Conservation (phyloP, 37 sponge, comb jelly and placozoan species). For the Hexactinellida sp. region DNA sequence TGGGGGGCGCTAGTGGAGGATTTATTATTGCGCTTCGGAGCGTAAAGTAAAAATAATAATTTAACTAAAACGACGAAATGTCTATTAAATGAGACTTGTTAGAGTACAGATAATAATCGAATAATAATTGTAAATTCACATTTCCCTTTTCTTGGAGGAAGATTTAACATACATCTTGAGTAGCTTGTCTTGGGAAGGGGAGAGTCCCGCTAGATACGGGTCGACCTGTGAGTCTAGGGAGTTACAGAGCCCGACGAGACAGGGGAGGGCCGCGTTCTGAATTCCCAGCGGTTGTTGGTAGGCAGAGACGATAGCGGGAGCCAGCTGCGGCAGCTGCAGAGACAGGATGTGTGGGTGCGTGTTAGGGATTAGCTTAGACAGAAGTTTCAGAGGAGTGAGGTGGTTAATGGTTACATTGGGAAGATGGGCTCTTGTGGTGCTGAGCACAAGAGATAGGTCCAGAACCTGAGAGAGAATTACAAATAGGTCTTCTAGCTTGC, state of each 20-base stretch:
- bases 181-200: background rate
- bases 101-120: background rate
- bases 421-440: background rate
- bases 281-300: background rate
- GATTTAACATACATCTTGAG: constrained; percentile 15
- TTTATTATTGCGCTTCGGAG: too few relatives aligned
- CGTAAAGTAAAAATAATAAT: too few relatives aligned
- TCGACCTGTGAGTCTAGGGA: background rate
- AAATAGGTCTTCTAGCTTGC: background rate
- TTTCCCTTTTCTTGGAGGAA: background rate
- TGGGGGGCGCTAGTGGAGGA: too few relatives aligned
- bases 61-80: too few relatives aligned
- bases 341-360: background rate
- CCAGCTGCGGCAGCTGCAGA: background rate
- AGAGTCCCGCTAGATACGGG: background rate
- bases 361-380: background rate
- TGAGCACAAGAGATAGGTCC: background rate
- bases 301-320: background rate
- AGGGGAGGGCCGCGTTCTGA: constrained; percentile 1
- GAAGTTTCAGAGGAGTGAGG: background rate
- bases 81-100: too few relatives aligned
- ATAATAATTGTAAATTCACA: background rate
- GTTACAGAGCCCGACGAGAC: background rate
- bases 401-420: background rate
- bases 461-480: background rate